Evolutionary conservation across 1,140 invertebrate genomes (phyloP), one percentile per base, ranked within the genome.

Genomic region (Penaeus vannamei): DNA sequence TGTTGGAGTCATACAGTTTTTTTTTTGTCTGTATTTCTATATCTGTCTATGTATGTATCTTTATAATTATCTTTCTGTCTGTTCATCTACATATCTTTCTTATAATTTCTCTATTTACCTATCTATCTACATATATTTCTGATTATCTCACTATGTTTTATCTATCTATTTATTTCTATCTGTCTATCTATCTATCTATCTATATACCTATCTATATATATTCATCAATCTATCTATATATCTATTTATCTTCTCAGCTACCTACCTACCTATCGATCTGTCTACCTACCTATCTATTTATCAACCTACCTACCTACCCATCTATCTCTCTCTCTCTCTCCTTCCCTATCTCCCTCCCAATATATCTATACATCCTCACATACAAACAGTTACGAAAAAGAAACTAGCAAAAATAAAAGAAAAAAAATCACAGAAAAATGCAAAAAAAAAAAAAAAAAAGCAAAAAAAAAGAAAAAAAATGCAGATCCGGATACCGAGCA

Each of bases 161-260:
- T n/a, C n/a, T n/a, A n/a, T n/a, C n/a, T n/a, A n/a, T n/a, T n/a
- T n/a, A n/a, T n/a, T n/a, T n/a, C n/a, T n/a, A n/a, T n/a, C n/a
- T n/a, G n/a, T n/a, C n/a, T n/a, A n/a, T n/a, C n/a, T 72, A 72
- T 72, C 17, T 72, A 72, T 72, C 17, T 72, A 72, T 72, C 17
- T 72, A 72, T 72, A 72, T 72, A 72, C n/a, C 14, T 72, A 72
- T 72, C 17, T 72, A 72, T 72, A 72, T 72, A 72, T 72, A 72
- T 72, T 22, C n/a, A 72, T n/a, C 17, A 22, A 72, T 72, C 17
- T 72, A 72, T 72, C 17, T 23, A 72, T 72, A n/a, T 23, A 72
- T 72, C 17, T 72, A 72, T 72, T 22, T 72, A 72, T 72, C 17
- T 72, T 22, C 3, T 12, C 66, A 14, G 23, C 2, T n/a, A n/a